These are phyloP conservation scores for Pegea sp. DNA, from an alignment of 23 tunicate species.

Conservation along the genomic window DNA sequence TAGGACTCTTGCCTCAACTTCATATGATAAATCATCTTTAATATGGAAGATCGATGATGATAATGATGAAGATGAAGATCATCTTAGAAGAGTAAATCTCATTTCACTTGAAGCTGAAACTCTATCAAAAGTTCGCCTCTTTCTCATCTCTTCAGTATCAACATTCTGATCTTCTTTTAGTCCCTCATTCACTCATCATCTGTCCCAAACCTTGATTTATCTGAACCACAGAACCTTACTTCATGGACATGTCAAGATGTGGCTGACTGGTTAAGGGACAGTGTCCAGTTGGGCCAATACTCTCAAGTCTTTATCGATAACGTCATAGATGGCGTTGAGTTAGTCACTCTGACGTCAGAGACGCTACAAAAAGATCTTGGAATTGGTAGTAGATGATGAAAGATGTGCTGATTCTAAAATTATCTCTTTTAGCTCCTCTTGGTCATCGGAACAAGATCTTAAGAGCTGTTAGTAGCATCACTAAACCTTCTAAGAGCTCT, in stretches of 20 bases:
- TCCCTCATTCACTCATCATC: too few relatives aligned
- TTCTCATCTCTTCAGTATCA: too few relatives aligned
- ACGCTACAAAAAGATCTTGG: slow-evolving; percentile 49
- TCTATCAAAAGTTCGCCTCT: too few relatives aligned
- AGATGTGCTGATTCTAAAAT: neutral
- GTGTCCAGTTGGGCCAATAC: slow-evolving; percentile 46
- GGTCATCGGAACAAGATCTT: slow-evolving; percentile 86
- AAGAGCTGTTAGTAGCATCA: slow-evolving; percentile 27
- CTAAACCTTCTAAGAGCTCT: too few relatives aligned
- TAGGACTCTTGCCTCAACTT: slow-evolving; percentile 48
- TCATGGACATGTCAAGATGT: slow-evolving; percentile 56
- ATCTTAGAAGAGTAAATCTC: too few relatives aligned
- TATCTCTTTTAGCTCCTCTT: slow-evolving; percentile 30
- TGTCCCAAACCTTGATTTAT: too few relatives aligned
- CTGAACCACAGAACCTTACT: slow-evolving; percentile 3
- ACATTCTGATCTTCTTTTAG: too few relatives aligned
- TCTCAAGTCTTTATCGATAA: slow-evolving; percentile 18
- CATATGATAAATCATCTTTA: slow-evolving; percentile 50
- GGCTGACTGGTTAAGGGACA: slow-evolving; percentile 38
- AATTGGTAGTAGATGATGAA: slow-evolving; percentile 15
- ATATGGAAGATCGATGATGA: slow-evolving; percentile 64
- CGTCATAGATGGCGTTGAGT: slow-evolving; percentile 81
- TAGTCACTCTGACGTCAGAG: slow-evolving; percentile 31
- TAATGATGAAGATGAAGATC: too few relatives aligned
- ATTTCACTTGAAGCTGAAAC: too few relatives aligned